These are phyloP conservation scores for Oligia latruncula DNA, from an alignment of 2,888 invertebrate species.

Conservation along the genomic window DNA sequence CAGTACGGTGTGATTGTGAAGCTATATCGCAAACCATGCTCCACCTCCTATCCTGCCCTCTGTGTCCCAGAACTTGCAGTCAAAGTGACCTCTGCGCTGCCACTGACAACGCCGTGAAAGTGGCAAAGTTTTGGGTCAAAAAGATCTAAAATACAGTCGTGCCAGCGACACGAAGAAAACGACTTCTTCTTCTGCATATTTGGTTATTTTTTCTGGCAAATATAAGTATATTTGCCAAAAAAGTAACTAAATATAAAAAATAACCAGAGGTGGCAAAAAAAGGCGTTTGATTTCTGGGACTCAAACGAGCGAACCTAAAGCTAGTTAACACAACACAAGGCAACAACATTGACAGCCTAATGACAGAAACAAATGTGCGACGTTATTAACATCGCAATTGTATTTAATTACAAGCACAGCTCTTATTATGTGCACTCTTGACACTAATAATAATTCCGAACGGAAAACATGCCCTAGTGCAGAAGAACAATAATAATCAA, in stretches of 20 bases:
- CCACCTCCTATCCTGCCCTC: background rate
- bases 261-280: background rate
- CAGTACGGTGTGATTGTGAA: background rate
- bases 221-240: too few species aligned
- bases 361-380: conserved; percentile 58
- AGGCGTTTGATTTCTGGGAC: background rate
- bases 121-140: background rate
- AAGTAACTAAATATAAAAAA: background rate
- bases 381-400: conserved; percentile 59
- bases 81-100: background rate
- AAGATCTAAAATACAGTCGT: background rate
- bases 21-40: background rate
- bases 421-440: conserved; percentile 70
- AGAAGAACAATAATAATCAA: conserved; percentile 74
- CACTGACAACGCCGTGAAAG: background rate
- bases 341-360: conserved; percentile 40
- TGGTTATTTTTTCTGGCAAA: too few species aligned
- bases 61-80: background rate
- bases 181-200: too few species aligned
- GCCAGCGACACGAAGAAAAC: background rate
- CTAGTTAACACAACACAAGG: conserved; percentile 30
- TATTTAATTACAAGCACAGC: conserved; percentile 64
- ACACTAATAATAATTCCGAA: conserved; percentile 71
- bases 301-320: background rate
- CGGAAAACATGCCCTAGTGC: conserved; percentile 58